phyloP scores from a whole-genome alignment of 2,888 invertebrate genomes.

The Limnephilus auricula region DNA sequence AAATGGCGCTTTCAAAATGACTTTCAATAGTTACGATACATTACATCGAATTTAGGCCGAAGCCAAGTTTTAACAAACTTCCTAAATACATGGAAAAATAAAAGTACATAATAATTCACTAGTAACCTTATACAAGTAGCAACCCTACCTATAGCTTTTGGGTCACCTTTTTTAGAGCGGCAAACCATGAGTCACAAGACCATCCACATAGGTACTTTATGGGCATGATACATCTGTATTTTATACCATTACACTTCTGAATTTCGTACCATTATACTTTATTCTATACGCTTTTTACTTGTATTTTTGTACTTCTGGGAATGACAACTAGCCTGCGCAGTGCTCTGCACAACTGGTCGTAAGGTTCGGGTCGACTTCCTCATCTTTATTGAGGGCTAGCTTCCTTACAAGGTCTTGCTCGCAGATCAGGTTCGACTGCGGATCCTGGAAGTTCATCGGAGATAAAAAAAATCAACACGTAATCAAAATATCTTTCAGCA shows the following conservation, averaged over 20 bases:
- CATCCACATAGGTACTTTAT: not conserved
- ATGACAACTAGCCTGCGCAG: not conserved
- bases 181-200: not conserved
- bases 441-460: not conserved
- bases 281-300: not conserved
- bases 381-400: not conserved
- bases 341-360: not conserved
- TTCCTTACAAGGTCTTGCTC: not conserved
- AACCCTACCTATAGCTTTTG: not conserved
- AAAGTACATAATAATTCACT: not conserved
- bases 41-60: not conserved
- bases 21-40: not conserved
- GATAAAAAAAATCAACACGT: not conserved
- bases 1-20: not conserved
- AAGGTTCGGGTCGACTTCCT: not conserved
- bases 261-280: not conserved
- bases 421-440: not conserved
- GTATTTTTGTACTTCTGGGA: not conserved
- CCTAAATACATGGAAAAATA: not conserved
- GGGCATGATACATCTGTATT: not conserved
- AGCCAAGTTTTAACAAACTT: not conserved
- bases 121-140: too few species aligned
- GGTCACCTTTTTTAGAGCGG: not conserved
- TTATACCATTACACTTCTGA: too few species aligned
- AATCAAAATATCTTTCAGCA: not conserved